Conservation (phyloP, 2,888 invertebrate species). For the Eudemis profundana region DNA sequence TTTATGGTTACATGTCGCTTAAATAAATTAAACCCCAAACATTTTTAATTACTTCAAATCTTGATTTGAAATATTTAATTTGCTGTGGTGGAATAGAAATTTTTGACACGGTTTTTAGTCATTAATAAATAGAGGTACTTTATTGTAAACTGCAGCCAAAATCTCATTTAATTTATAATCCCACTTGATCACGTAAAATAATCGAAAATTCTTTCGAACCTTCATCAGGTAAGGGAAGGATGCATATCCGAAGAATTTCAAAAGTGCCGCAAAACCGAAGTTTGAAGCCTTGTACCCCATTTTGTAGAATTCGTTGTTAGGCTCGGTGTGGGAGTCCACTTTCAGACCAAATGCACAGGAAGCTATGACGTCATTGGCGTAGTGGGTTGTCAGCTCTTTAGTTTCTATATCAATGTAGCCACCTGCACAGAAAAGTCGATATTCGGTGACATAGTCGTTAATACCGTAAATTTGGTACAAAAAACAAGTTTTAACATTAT, state of each 20-base stretch:
- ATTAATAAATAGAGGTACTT: no score
- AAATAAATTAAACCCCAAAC: no score
- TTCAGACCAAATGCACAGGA: slow-evolving; percentile 74
- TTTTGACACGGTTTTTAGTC: no score
- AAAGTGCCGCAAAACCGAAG: slow-evolving; percentile 56
- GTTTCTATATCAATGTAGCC: slow-evolving; percentile 57
- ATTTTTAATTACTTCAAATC: no score
- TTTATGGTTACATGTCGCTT: no score
- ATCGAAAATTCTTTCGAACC: slow-evolving; percentile 43
- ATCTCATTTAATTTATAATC: no score
- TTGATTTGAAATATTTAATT: no score
- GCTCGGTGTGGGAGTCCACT: slow-evolving; percentile 80
- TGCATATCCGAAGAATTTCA: slow-evolving; percentile 51
- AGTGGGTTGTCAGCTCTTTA: slow-evolving; percentile 68
- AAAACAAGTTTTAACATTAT: no score
- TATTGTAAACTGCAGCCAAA: no score
- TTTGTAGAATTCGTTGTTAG: slow-evolving; percentile 81
- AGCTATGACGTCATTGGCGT: slow-evolving; percentile 77
- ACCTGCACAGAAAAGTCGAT: slow-evolving; percentile 34
- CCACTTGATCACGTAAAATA: no score
- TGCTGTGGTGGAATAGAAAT: no score
- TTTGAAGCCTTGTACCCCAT: slow-evolving; percentile 76
- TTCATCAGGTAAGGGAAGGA: slow-evolving; percentile 51
- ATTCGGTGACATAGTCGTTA: background rate
- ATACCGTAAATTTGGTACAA: no score